Base-by-base conservation (phyloP, 2,797 vertebrate genomes). In the Crenichthys baileyi region DNA sequence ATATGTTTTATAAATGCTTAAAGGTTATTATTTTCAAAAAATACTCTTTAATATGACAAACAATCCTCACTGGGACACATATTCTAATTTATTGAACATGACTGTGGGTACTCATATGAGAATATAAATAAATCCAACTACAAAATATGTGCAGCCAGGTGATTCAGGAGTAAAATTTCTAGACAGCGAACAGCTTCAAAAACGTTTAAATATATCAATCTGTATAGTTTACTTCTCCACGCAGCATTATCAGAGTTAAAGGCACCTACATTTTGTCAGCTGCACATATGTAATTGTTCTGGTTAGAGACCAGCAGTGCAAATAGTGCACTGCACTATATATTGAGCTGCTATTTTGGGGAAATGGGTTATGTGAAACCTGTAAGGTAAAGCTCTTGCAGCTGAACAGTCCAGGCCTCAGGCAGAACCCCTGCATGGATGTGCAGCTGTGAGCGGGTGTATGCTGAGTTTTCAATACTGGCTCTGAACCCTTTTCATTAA, bases 341-440 rank as follows among this genome's bases (percentile, higher is more conserved):
- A 46, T 87, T 79, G 70, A 79, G 26, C 82, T 24, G 74, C 76
- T 76, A 73, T 88, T 88, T 76, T 46, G 81, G 39, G 80, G 78
- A 91, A 89, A 84, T 75, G 68, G 75, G 92, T 89, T 81, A 94
- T 82, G 77, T 0, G 91, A 94, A 82, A 93, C 94, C 87, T 76
- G 82, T 78, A 73, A 83, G 79, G 71, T 87, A 85, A 90, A 77
- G 80, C 91, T 88, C 81, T 82, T 76, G 88, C 87, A 79, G 75
- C 75, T 71, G 55, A 61, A 83, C 82, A 29, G 75, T 48, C 88
- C 79, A 73, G 68, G n/a, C 53, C 87, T 94, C 87, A 90, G 91
- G 82, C 74, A 92, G 90, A 82, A 89, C 80, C n/a, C 78, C 91
- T 91, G 88, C 88, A 83, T 56, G 72, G 73, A 80, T 77, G 56